phyloP scores from a whole-genome alignment of 1,140 invertebrate species.

The Ganaspis sp. region DNA sequence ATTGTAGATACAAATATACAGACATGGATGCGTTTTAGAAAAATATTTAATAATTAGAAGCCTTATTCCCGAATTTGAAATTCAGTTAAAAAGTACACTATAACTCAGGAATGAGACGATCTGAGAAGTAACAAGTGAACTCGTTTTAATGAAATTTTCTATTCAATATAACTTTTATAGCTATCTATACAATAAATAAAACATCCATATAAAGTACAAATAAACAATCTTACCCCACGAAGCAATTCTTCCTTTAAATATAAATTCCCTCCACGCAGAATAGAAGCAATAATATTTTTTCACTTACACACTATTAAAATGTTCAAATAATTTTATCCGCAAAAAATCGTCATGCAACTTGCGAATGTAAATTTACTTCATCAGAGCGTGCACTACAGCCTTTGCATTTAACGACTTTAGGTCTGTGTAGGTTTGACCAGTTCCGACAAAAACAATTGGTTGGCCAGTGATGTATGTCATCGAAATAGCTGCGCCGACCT shows the following conservation, averaged over 20 bases:
- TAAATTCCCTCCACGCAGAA: background rate
- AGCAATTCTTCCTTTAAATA: constrained; percentile 30
- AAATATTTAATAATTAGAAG: constrained; percentile 4
- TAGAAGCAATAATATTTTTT: constrained; percentile 16
- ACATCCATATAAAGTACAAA: background rate
- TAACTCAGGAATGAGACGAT: background rate
- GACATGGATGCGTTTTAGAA: background rate
- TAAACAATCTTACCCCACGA: constrained; percentile 47
- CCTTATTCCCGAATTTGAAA: background rate
- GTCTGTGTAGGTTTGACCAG: constrained; percentile 99
- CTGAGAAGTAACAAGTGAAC: background rate
- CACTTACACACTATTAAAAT: too few species aligned
- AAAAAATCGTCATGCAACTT: constrained; percentile 26
- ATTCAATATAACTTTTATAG: constrained; percentile 48
- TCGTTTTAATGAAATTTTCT: constrained; percentile 46
- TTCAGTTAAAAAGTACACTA: background rate
- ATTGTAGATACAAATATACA: too few species aligned
- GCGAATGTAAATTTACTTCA: constrained; percentile 84
- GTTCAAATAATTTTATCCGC: constrained; percentile 35
- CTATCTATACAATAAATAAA: constrained; percentile 41
- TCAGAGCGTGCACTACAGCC: constrained; percentile 96
- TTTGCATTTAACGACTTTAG: constrained; percentile 97
- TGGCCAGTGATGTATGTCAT: constrained; percentile 99
- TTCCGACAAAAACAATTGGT: constrained; percentile 99
- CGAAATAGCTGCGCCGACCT: constrained; percentile 99